Conservation (phyloP, 2,888 invertebrate species). For the Endotricha flammealis region DNA sequence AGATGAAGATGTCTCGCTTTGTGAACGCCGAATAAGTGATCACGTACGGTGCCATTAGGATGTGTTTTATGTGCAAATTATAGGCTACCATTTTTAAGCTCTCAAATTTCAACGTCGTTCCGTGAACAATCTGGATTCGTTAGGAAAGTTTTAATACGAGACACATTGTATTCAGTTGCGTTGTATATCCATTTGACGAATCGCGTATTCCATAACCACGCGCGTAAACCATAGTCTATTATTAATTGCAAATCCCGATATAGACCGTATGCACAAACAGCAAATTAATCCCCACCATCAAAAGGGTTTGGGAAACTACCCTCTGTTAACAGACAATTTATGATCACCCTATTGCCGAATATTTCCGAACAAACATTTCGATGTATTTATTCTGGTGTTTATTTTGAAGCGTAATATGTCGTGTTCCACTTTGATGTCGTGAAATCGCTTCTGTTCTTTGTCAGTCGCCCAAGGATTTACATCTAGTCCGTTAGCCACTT, state of each 20-base stretch:
- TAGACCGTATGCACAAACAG: conserved; percentile 50
- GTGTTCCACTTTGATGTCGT: conserved; percentile 78
- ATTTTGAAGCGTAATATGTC: conserved; percentile 77
- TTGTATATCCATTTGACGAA: conserved; percentile 5
- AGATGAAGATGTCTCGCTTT: conserved; percentile 72
- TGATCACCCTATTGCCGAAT: conserved; percentile 71
- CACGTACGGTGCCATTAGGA: conserved; percentile 74
- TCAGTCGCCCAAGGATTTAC: conserved; percentile 70
- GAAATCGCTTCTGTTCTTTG: conserved; percentile 77
- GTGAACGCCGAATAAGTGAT: conserved; percentile 71
- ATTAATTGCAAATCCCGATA: conserved; percentile 59
- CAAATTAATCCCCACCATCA: conserved; percentile 66
- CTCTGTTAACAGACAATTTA: conserved; percentile 69
- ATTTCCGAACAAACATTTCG: conserved; percentile 74
- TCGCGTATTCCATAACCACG: conserved; percentile 14
- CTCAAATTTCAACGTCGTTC: conserved; percentile 45
- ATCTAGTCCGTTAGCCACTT: conserved; percentile 61
- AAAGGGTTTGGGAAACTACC: conserved; percentile 68
- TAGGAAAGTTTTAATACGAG: conserved; percentile 57
- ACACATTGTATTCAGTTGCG: conserved; percentile 28
- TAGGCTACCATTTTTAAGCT: conserved; percentile 72
- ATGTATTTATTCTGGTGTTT: conserved; percentile 76
- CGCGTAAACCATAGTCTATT: conserved; percentile 23
- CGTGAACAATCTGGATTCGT: conserved; percentile 64
- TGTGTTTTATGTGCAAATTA: conserved; percentile 78